Evolutionary conservation across 2,888 invertebrate genomes (phyloP).

Genomic region (Scaptodrosophila latifasciaeformis): DNA sequence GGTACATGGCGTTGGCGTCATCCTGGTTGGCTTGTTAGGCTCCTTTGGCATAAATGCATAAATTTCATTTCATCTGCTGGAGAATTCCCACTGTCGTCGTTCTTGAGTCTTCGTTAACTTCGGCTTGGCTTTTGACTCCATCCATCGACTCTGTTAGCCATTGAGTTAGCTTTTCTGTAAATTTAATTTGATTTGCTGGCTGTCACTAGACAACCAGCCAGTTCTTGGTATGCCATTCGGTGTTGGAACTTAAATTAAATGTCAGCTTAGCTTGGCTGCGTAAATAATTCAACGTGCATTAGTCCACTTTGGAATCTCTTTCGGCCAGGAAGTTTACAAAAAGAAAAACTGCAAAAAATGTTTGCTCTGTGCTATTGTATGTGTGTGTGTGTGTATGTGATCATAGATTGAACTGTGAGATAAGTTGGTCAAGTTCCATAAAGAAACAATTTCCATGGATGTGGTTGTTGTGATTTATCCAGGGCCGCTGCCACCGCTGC

Average conservation of each 20-base stretch:
- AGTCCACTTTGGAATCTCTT: conserved; percentile 17
- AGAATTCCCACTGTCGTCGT: too few relatives aligned
- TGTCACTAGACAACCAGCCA: conserved; percentile 6
- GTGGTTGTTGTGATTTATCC: neutral
- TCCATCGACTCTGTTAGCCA: too few relatives aligned
- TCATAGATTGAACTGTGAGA: conserved; percentile 1
- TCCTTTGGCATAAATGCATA: conserved; percentile 66
- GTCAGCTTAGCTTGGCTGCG: conserved; percentile 50
- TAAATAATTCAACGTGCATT: conserved; percentile 53
- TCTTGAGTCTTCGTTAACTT: too few relatives aligned
- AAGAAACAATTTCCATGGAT: neutral
- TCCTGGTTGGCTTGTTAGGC: too few relatives aligned
- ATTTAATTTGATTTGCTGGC: conserved; percentile 16
- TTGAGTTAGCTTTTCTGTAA: conserved; percentile 14
- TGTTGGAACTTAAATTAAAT: conserved; percentile 66
- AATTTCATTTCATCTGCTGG: conserved; percentile 60
- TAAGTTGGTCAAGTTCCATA: neutral
- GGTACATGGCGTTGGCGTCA: conserved; percentile 53
- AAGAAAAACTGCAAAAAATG: too few relatives aligned
- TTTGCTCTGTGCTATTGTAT: neutral
- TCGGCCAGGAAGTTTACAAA: too few relatives aligned
- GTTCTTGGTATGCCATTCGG: conserved; percentile 22
- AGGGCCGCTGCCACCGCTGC: too few relatives aligned
- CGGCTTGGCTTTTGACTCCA: too few relatives aligned
- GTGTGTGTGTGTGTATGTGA: neutral